Conservation (phyloP, 2,113 vertebrate genomes). For the Semnornis frantzii region DNA sequence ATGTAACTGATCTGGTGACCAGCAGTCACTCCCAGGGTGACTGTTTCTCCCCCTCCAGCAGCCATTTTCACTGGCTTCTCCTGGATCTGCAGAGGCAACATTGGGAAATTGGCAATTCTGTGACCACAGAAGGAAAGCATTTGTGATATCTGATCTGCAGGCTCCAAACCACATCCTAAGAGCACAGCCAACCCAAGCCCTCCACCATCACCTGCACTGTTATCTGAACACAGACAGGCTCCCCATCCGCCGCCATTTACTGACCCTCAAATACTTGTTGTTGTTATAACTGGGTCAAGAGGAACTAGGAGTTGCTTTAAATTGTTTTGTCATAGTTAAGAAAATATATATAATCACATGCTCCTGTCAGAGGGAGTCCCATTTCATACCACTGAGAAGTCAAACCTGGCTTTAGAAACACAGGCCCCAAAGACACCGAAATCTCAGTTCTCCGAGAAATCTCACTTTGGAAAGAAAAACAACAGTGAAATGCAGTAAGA, state of each 20-base stretch:
- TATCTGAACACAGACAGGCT: neutral
- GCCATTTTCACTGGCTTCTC: accelerated
- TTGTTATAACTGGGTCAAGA: neutral
- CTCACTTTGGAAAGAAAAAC: neutral
- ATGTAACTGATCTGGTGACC: neutral
- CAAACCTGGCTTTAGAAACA: neutral
- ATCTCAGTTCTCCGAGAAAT: neutral
- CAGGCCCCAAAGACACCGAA: neutral
- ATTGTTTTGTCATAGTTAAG: neutral
- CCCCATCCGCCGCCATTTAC: accelerated
- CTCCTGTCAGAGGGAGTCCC: neutral
- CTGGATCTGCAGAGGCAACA: neutral
- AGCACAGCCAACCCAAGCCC: neutral
- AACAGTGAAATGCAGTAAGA: neutral
- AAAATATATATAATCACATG: accelerated
- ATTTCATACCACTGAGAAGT: neutral
- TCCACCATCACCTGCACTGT: neutral
- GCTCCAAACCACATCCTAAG: neutral
- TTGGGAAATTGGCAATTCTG: neutral
- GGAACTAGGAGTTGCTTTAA: neutral
- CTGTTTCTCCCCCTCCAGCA: accelerated
- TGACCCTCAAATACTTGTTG: neutral
- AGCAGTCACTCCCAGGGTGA: neutral
- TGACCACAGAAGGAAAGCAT: neutral
- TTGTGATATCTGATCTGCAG: neutral